These are phyloP conservation scores for Trachymyrmex septentrionalis DNA, from an alignment of 1,140 invertebrate species.

Conservation along the genomic window DNA sequence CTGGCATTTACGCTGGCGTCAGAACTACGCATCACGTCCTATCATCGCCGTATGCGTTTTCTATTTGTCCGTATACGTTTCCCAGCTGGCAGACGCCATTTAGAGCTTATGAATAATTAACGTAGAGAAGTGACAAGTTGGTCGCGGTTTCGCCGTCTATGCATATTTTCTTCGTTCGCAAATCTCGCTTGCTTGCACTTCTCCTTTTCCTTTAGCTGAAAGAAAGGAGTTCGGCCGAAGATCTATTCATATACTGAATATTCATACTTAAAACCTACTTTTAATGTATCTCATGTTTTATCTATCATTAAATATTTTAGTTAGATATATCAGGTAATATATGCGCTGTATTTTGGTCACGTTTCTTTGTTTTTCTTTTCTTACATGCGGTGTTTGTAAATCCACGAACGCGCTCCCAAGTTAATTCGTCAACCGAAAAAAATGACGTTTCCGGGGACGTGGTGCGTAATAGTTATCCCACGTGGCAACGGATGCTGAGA, in stretches of 20 bases:
- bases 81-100: slow-evolving; percentile 16
- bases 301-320: neutral
- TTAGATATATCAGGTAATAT: neutral
- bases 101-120: slow-evolving; percentile 49
- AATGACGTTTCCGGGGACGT: slow-evolving; percentile 4
- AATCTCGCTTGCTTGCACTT: neutral
- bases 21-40: neutral
- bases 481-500: slow-evolving; percentile 51
- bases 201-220: neutral
- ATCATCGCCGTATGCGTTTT: slow-evolving; percentile 51
- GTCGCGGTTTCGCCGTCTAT: neutral
- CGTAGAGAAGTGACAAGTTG: slow-evolving; percentile 35
- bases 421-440: neutral
- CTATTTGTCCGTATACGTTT: slow-evolving; percentile 38
- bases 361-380: neutral
- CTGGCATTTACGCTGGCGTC: slow-evolving; percentile 31
- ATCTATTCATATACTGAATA: neutral
- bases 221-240: neutral
- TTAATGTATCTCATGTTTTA: neutral
- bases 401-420: slow-evolving; percentile 2
- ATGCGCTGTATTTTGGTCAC: neutral
- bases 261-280: neutral
- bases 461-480: slow-evolving; percentile 35
- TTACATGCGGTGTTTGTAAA: neutral
- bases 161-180: neutral